These are phyloP conservation scores for Odontesthes bonariensis DNA, from an alignment of 2,113 vertebrate species.

Conservation along the genomic window DNA sequence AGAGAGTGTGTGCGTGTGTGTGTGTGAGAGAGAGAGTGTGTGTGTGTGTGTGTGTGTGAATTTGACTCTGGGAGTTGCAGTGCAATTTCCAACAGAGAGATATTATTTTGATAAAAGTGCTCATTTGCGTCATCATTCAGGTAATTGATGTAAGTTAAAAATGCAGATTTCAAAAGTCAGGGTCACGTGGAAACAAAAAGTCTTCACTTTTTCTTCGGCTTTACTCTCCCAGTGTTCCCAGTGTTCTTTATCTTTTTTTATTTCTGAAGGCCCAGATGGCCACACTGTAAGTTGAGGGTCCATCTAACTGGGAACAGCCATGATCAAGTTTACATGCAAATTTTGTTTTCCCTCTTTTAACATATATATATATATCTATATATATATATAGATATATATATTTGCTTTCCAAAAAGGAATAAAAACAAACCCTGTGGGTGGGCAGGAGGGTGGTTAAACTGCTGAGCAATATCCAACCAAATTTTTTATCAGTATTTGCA, in stretches of 20 bases:
- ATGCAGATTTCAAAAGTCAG: constrained; percentile 77
- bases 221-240: constrained; percentile 65
- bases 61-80: constrained; percentile 89
- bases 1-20: too few species aligned
- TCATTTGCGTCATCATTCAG: constrained; percentile 73
- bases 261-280: constrained; percentile 52
- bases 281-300: constrained; percentile 60
- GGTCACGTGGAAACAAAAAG: constrained; percentile 68
- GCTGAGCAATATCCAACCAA: constrained; percentile 76
- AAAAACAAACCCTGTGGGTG: neutral
- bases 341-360: constrained; percentile 23
- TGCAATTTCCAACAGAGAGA: constrained; percentile 82
- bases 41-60: constrained; percentile 60
- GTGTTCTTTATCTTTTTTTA: constrained; percentile 9
- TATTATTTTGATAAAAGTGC: constrained; percentile 69
- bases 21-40: too few species aligned
- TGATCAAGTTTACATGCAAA: constrained; percentile 74
- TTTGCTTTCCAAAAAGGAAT: neutral
- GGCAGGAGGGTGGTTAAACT: constrained; percentile 50
- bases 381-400: too few species aligned
- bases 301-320: constrained; percentile 66
- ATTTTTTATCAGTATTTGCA: constrained; percentile 71
- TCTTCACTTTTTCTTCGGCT: constrained; percentile 65
- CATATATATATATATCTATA: too few species aligned
- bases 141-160: constrained; percentile 73